phyloP scores from a whole-genome alignment of 1,140 invertebrate genomes.

The Lepidurus packardi region DNA sequence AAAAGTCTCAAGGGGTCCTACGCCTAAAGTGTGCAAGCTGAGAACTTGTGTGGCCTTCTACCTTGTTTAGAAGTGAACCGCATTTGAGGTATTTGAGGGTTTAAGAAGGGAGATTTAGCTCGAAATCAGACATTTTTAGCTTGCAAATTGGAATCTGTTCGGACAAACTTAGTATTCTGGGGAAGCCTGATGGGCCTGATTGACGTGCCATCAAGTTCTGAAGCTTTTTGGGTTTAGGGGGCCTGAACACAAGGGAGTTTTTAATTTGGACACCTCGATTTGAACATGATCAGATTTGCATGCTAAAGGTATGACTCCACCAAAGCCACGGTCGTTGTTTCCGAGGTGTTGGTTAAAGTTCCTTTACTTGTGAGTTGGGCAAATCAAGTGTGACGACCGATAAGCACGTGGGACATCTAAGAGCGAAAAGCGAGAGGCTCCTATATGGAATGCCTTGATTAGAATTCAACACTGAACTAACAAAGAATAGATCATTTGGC shows the following conservation, averaged over 20 bases:
- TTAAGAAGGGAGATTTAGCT: background rate
- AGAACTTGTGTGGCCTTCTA: constrained; percentile 14
- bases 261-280: background rate
- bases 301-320: constrained; percentile 18
- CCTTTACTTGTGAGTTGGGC: background rate
- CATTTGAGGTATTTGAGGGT: background rate
- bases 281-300: background rate
- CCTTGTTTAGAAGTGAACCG: constrained; percentile 11
- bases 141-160: background rate
- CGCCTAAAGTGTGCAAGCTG: constrained; percentile 18
- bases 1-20: background rate
- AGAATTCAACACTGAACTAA: constrained; percentile 19
- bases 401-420: constrained; percentile 15
- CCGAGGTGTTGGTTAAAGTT: background rate
- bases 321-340: constrained; percentile 1
- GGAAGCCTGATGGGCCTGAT: background rate
- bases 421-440: background rate
- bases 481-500: constrained; percentile 15
- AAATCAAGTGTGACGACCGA: constrained; percentile 21
- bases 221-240: too few relatives aligned
- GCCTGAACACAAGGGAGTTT: too few relatives aligned
- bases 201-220: background rate
- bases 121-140: constrained; percentile 8
- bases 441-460: constrained; percentile 3
- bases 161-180: background rate